Conservation (phyloP, 2,797 vertebrate genomes). For the Adrianichthys oophorus region DNA sequence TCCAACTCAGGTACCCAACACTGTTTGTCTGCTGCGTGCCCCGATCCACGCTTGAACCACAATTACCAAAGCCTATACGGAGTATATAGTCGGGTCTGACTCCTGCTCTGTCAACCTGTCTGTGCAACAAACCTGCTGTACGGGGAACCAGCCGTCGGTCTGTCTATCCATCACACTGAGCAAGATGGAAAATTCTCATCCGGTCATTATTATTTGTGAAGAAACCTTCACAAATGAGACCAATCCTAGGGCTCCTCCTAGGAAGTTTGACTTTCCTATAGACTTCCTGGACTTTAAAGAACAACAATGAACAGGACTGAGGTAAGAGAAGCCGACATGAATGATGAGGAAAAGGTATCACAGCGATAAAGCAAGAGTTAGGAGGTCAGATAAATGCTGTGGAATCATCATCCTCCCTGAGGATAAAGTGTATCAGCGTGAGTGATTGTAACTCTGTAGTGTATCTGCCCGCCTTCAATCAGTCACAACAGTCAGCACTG, state of each 20-base stretch:
- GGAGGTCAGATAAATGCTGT: slow-evolving; percentile 28
- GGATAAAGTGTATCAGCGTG: slow-evolving; percentile 18
- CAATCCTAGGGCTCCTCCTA: not conserved
- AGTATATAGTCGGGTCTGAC: too few relatives aligned
- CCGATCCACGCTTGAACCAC: too few relatives aligned
- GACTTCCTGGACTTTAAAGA: slow-evolving; percentile 27
- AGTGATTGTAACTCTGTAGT: slow-evolving; percentile 13
- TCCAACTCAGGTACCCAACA: too few relatives aligned
- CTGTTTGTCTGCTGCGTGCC: too few relatives aligned
- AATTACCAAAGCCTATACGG: too few relatives aligned
- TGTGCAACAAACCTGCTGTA: too few relatives aligned
- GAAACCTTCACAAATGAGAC: not conserved
- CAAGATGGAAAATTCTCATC: slow-evolving; percentile 38
- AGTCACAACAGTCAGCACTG: slow-evolving; percentile 32
- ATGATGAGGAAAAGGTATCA: slow-evolving; percentile 26
- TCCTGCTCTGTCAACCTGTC: too few relatives aligned
- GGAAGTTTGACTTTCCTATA: slow-evolving; percentile 31
- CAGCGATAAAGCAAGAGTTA: slow-evolving; percentile 17
- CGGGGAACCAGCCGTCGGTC: too few relatives aligned
- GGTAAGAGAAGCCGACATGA: slow-evolving; percentile 21
- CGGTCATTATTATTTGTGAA: slow-evolving; percentile 38
- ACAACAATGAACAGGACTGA: slow-evolving; percentile 7
- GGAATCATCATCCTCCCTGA: slow-evolving; percentile 22
- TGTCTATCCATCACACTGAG: not conserved
- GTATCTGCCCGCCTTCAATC: slow-evolving; percentile 18